Evolutionary conservation across 2,113 vertebrate genomes (phyloP).

Genomic region (Agelaius tricolor): DNA sequence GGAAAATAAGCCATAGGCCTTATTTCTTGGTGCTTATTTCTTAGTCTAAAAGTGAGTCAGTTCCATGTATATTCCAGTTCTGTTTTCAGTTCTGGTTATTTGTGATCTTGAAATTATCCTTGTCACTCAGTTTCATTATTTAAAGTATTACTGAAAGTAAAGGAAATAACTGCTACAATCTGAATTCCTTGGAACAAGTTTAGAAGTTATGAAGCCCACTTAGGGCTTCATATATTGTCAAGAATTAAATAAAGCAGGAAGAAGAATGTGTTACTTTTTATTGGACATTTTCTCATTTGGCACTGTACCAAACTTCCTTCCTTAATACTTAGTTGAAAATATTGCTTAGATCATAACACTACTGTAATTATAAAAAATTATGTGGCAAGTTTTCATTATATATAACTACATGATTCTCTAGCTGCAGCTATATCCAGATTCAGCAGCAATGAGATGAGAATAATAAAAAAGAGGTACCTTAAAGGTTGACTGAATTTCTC

Average conservation of each 20-base stretch:
- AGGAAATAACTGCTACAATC: not conserved
- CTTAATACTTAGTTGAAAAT: not conserved
- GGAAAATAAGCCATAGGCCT: not conserved
- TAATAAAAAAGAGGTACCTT: not conserved
- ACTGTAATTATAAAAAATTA: not conserved
- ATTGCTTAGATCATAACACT: not conserved
- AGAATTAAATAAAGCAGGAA: not conserved
- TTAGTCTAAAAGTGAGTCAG: not conserved
- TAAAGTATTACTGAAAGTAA: not conserved
- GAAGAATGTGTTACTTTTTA: not conserved
- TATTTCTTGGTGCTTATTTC: not conserved
- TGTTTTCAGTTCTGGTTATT: not conserved
- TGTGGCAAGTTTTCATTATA: not conserved
- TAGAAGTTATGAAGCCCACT: not conserved
- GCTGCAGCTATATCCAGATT: not conserved
- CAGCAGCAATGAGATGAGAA: not conserved
- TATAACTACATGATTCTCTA: not conserved
- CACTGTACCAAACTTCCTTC: not conserved
- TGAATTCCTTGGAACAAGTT: not conserved
- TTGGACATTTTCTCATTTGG: not conserved
- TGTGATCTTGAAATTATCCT: not conserved
- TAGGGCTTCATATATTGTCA: not conserved
- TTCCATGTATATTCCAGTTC: not conserved
- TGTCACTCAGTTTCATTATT: not conserved
- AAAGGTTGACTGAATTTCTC: not conserved